phyloP scores from a whole-genome alignment of 2,797 vertebrate genomes.

The Poecilia picta region DNA sequence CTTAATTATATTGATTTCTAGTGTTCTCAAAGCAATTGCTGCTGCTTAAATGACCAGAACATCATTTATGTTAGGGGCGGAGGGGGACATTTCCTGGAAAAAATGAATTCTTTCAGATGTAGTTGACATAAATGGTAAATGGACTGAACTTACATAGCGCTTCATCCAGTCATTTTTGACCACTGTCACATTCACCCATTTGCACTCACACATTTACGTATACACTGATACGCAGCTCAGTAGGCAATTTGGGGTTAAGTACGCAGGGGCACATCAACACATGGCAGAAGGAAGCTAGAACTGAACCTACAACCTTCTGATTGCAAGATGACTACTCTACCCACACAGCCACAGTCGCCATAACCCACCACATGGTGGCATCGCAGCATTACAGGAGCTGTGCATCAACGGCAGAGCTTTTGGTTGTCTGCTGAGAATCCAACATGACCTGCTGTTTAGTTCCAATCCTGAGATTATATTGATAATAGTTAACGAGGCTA shows the following conservation, averaged over 20 bases:
- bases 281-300: no score
- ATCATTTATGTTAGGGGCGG: background rate
- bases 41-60: conserved; percentile 15
- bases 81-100: conserved; percentile 2
- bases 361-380: conserved; percentile 61
- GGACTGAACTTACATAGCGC: no score
- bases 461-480: conserved; percentile 50
- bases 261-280: no score
- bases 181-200: no score
- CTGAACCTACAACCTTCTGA: no score
- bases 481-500: conserved; percentile 55
- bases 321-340: no score
- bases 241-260: no score
- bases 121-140: background rate
- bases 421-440: conserved; percentile 30
- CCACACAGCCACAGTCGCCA: no score
- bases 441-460: conserved; percentile 53
- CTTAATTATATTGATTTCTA: conserved; percentile 20
- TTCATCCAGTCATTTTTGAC: no score
- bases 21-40: conserved; percentile 14
- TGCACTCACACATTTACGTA: no score
- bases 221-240: no score
- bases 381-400: conserved; percentile 31
- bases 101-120: background rate
- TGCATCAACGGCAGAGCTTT: background rate